phyloP scores from a whole-genome alignment of 2,888 invertebrate genomes.

The Petrolisthes cinctipes region DNA sequence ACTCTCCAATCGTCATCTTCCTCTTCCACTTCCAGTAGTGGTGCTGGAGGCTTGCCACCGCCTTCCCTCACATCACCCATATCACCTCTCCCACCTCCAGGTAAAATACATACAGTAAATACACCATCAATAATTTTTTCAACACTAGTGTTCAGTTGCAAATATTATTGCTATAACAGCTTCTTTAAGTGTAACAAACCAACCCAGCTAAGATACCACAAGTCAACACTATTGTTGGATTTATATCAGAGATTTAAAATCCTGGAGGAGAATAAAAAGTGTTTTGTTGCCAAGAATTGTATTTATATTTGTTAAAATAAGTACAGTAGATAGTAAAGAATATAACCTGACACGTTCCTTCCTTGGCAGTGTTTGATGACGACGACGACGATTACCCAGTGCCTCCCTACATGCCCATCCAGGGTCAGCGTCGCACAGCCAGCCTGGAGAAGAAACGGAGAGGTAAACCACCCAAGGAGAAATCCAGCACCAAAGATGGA shows the following conservation, averaged over 20 bases:
- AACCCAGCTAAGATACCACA: too few relatives aligned
- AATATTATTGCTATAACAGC: too few relatives aligned
- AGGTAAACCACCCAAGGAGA: slow-evolving; percentile 53
- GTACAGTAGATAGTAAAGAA: too few relatives aligned
- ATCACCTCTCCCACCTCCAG: slow-evolving; percentile 67
- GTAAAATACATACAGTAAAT: slow-evolving; percentile 34
- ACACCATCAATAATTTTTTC: background rate
- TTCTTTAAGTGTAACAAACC: too few relatives aligned
- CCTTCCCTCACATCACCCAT: slow-evolving; percentile 41
- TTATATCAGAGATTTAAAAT: too few relatives aligned
- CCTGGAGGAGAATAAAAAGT: too few relatives aligned
- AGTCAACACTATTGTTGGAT: too few relatives aligned
- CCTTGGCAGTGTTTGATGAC: slow-evolving; percentile 57
- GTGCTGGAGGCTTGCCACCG: slow-evolving; percentile 23
- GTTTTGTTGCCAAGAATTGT: too few relatives aligned
- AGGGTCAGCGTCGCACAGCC: slow-evolving; percentile 77
- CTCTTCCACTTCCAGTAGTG: slow-evolving; percentile 49
- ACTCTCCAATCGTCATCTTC: slow-evolving; percentile 62
- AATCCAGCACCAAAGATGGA: slow-evolving; percentile 45
- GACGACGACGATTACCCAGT: slow-evolving; percentile 70
- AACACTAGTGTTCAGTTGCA: too few relatives aligned
- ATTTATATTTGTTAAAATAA: too few relatives aligned
- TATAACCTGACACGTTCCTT: background rate
- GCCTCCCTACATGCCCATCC: slow-evolving; percentile 84
- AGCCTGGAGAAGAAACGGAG: slow-evolving; percentile 56